Percentiles rank a stretch among this genome's conserved stretches.
Conservation (phyloP, 2,797 vertebrate genomes). For the Psittacula derbiana region DNA sequence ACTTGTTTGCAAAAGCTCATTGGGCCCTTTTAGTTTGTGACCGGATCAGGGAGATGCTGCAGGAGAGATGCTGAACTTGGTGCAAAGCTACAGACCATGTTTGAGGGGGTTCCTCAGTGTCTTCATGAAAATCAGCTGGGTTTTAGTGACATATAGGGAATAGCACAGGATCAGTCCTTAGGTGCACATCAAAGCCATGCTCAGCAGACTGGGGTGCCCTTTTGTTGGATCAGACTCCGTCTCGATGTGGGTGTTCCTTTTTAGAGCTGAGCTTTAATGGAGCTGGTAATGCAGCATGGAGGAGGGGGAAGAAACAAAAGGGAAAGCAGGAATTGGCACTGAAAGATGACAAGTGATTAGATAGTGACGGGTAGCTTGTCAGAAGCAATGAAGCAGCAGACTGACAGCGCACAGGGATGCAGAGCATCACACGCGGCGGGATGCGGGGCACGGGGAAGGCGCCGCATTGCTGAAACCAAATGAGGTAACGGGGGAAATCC, state of each 20-base stretch:
- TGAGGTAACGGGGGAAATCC: conserved; percentile 9
- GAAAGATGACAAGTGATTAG: not conserved
- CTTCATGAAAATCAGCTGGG: not conserved
- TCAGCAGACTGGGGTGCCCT: not conserved
- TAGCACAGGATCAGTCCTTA: accelerated
- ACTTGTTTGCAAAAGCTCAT: not conserved
- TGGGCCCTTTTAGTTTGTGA: not conserved
- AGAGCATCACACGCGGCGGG: not conserved
- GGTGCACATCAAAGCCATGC: not conserved
- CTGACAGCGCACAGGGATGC: not conserved
- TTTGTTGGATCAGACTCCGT: accelerated
- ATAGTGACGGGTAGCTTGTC: not conserved
- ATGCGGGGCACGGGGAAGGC: not conserved
- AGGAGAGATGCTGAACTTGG: not conserved
- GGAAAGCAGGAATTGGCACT: not conserved
- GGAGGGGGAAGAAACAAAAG: not conserved
- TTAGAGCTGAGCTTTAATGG: not conserved
- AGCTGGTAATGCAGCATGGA: not conserved
- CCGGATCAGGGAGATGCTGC: accelerated
- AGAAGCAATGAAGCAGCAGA: not conserved
- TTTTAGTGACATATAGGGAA: not conserved
- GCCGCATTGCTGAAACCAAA: not conserved
- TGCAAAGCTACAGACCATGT: not conserved
- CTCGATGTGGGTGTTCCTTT: not conserved
- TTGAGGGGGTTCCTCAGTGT: not conserved